Evolutionary conservation across 2,797 vertebrate species (phyloP).

Genomic region (Pampus argenteus): DNA sequence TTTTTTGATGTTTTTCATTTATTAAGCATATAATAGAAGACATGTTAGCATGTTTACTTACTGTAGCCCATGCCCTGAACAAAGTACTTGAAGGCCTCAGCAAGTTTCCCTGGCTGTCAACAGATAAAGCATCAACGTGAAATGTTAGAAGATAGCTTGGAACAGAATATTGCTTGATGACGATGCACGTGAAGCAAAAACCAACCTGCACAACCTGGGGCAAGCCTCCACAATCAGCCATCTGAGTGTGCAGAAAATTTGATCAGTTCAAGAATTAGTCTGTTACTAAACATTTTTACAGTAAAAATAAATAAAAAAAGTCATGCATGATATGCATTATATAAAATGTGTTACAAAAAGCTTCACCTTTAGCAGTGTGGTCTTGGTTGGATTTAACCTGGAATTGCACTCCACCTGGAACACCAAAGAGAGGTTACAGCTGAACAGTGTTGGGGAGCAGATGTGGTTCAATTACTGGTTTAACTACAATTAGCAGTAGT

Average conservation of each 20-base stretch:
- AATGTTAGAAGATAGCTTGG: conserved; percentile 4
- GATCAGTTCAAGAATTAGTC: background rate
- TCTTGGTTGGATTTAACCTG: conserved; percentile 95
- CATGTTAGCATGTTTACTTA: conserved; percentile 73
- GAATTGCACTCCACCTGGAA: conserved; percentile 98
- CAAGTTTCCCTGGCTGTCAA: conserved; percentile 87
- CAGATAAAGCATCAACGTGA: conserved; percentile 6
- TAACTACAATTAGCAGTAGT: too few species aligned
- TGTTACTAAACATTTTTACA: background rate
- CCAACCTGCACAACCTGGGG: conserved; percentile 97
- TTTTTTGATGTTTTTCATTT: conserved; percentile 26
- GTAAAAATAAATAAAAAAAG: background rate
- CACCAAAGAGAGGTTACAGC: conserved; percentile 3
- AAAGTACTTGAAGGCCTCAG: conserved; percentile 90
- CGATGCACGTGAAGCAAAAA: background rate
- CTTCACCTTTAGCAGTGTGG: conserved; percentile 94
- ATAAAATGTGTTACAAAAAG: background rate
- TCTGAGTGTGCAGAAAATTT: conserved; percentile 79
- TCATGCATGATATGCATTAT: background rate
- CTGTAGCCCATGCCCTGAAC: conserved; percentile 90
- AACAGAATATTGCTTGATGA: background rate
- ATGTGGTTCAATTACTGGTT: too few species aligned
- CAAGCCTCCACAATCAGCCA: conserved; percentile 98
- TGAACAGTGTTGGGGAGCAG: too few species aligned
- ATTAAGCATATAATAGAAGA: background rate